phyloP scores from a whole-genome alignment of 2,113 vertebrate genomes.

The Acinonyx jubatus region DNA sequence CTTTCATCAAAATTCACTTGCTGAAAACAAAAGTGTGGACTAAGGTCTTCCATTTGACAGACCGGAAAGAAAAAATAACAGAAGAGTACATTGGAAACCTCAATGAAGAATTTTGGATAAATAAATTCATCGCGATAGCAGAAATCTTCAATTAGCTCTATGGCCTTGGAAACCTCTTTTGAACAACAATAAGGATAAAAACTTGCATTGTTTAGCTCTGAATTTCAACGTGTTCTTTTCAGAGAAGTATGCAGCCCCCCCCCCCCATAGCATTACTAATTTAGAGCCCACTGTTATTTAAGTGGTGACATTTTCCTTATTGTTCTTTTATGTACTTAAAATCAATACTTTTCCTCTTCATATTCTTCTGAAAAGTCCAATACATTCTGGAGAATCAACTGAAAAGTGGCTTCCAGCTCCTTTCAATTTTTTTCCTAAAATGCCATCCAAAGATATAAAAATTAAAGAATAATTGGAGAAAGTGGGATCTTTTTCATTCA shows the following conservation, averaged over 20 bases:
- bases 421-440: neutral
- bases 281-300: neutral
- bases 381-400: neutral
- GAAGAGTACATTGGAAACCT: neutral
- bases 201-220: neutral
- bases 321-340: neutral
- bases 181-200: neutral
- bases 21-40: neutral
- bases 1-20: neutral
- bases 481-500: neutral
- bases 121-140: neutral
- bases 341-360: neutral
- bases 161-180: neutral
- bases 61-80: neutral
- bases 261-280: neutral
- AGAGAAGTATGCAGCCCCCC: neutral
- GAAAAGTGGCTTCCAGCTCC: neutral
- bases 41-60: neutral
- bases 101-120: neutral
- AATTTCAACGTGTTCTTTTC: neutral
- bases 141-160: neutral
- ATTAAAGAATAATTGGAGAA: neutral
- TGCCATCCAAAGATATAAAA: neutral
- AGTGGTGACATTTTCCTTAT: neutral
- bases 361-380: neutral